A percentile compares a stretch with the other conserved stretches of the same genome.
Evolutionary conservation across 2,113 vertebrate genomes (phyloP).

Genomic region (Merops nubicus): DNA sequence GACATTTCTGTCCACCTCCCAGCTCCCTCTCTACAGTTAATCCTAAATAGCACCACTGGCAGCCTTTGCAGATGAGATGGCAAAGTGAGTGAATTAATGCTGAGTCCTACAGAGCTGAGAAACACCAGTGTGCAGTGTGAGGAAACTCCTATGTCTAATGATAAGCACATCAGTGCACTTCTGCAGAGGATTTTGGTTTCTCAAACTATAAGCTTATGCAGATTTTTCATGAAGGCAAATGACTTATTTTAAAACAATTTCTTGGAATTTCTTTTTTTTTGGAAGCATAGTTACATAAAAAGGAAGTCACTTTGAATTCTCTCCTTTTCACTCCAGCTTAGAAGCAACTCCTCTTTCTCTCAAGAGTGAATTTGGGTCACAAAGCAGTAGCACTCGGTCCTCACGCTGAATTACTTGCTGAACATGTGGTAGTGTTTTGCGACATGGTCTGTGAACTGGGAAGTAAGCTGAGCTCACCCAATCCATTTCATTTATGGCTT

Average conservation of each 20-base stretch:
- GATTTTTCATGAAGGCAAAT: not conserved
- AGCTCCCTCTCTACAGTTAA: not conserved
- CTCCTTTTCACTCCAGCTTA: not conserved
- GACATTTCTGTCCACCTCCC: not conserved
- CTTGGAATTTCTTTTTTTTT: constrained; percentile 26
- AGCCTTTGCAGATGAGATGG: not conserved
- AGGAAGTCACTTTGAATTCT: constrained; percentile 8
- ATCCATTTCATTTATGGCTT: constrained; percentile 61
- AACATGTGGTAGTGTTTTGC: constrained; percentile 62
- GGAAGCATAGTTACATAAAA: not conserved
- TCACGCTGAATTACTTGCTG: not conserved
- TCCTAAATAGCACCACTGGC: not conserved
- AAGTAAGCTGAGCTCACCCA: constrained; percentile 56
- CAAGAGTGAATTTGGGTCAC: constrained; percentile 41
- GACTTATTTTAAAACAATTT: not conserved
- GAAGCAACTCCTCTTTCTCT: constrained; percentile 2
- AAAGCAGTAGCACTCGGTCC: not conserved
- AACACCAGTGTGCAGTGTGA: not conserved
- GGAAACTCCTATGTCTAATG: not conserved
- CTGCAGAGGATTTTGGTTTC: not conserved
- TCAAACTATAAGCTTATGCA: not conserved
- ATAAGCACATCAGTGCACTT: not conserved
- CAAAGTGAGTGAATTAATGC: not conserved
- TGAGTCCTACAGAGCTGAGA: not conserved
- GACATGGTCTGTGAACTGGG: constrained; percentile 43